Conservation (phyloP, 2,113 vertebrate genomes). For the Gavialis gangeticus region DNA sequence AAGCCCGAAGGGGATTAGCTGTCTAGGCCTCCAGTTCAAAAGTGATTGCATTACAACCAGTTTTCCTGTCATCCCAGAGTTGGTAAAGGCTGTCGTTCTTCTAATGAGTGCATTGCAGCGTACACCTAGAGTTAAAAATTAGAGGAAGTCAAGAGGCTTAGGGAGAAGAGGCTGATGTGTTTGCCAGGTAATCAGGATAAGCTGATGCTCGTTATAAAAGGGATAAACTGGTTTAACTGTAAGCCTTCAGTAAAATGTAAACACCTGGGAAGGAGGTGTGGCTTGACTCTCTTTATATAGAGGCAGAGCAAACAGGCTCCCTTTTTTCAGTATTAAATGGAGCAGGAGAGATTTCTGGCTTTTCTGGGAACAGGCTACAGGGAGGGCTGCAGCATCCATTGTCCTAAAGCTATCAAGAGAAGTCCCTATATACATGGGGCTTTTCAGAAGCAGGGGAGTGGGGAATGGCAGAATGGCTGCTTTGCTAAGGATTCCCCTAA, state of each 20-base stretch:
- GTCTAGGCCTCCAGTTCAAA: not conserved
- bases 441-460: not conserved
- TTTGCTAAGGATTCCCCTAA: not conserved
- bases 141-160: not conserved
- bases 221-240: slow-evolving; percentile 40
- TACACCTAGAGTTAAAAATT: slow-evolving; percentile 20
- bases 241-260: not conserved
- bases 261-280: slow-evolving; percentile 1
- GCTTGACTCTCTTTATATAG: not conserved
- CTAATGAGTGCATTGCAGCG: not conserved
- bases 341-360: not conserved
- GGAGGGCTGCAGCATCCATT: not conserved
- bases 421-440: not conserved
- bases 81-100: not conserved
- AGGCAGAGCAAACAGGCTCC: not conserved
- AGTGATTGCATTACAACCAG: not conserved
- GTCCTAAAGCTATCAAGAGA: not conserved
- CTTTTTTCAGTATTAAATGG: not conserved
- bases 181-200: slow-evolving; percentile 65
- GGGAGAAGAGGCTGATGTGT: slow-evolving; percentile 12
- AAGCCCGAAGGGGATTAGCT: fast-evolving
- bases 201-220: slow-evolving; percentile 12
- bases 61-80: not conserved
- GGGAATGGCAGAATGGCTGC: slow-evolving; percentile 29
- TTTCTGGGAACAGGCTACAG: not conserved